phyloP scores from a whole-genome alignment of 2,797 vertebrate genomes.

The Menidia menidia region DNA sequence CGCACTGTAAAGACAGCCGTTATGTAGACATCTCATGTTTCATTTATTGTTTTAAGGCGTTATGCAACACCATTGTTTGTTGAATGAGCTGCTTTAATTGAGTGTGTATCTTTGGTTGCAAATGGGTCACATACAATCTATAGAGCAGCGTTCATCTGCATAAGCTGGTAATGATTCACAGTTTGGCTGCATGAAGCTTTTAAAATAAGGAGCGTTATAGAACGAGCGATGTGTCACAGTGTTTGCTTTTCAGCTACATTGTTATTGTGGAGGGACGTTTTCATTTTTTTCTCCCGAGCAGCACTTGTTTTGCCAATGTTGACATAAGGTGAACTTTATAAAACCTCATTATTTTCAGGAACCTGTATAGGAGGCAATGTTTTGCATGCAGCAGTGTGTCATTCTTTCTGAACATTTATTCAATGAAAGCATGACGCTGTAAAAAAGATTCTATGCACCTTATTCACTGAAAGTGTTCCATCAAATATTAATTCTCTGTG shows the following conservation, averaged over 20 bases:
- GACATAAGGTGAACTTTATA: constrained; percentile 38
- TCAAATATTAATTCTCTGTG: constrained; percentile 16
- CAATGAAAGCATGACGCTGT: constrained; percentile 31
- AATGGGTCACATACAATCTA: constrained; percentile 53
- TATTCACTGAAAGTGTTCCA: constrained; percentile 20
- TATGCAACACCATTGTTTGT: constrained; percentile 45
- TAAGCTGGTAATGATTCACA: constrained; percentile 64
- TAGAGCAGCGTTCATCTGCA: constrained; percentile 60
- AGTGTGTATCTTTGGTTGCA: constrained; percentile 38
- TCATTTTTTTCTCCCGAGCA: constrained; percentile 15
- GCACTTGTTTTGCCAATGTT: constrained; percentile 29
- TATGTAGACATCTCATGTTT: constrained; percentile 28
- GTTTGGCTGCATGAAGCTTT: constrained; percentile 43
- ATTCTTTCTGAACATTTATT: constrained; percentile 39
- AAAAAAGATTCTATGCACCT: constrained; percentile 31
- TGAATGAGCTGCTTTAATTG: constrained; percentile 32
- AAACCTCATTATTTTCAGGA: constrained; percentile 46
- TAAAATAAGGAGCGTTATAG: constrained; percentile 35
- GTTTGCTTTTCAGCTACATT: constrained; percentile 49
- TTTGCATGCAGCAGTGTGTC: constrained; percentile 41
- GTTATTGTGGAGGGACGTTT: constrained; percentile 29
- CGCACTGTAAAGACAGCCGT: constrained; percentile 36
- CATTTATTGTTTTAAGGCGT: constrained; percentile 52
- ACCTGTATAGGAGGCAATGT: constrained; percentile 29
- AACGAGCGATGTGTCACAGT: constrained; percentile 38